These are phyloP conservation scores for Dione vanillae DNA, from an alignment of 2,888 invertebrate genomes.

Conservation along the genomic window DNA sequence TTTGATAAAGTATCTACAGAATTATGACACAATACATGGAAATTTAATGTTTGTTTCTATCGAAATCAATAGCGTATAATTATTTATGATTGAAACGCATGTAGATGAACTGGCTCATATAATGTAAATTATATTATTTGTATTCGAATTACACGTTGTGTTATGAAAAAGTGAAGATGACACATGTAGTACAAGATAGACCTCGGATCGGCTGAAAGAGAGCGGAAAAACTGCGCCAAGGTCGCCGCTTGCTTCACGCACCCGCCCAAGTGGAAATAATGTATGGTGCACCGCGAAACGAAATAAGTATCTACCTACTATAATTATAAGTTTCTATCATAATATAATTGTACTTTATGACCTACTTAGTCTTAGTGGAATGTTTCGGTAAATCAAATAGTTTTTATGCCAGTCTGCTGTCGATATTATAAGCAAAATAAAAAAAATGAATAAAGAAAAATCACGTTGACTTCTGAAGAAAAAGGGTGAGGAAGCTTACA, in stretches of 20 bases:
- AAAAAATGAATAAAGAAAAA: no score
- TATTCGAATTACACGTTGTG: constrained; percentile 21
- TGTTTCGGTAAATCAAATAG: not conserved
- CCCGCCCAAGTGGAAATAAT: constrained; percentile 72
- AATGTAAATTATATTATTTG: constrained; percentile 3
- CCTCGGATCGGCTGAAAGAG: constrained; percentile 79
- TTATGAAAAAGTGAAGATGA: constrained; percentile 49
- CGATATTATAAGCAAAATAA: not conserved
- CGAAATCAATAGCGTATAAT: not conserved
- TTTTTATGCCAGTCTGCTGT: not conserved
- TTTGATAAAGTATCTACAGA: constrained; percentile 1
- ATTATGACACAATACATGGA: not conserved
- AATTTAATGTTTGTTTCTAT: not conserved
- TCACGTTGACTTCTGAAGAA: not conserved
- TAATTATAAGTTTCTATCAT: constrained; percentile 22
- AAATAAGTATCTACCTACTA: constrained; percentile 33
- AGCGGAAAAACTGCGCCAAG: constrained; percentile 83
- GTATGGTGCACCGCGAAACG: constrained; percentile 43
- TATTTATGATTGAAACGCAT: not conserved
- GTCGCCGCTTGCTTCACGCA: constrained; percentile 73
- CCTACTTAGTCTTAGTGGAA: not conserved
- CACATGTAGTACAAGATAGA: constrained; percentile 53
- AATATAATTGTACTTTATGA: constrained; percentile 9
- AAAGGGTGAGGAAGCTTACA: not conserved
- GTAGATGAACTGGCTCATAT: not conserved